Conservation (phyloP, 2,888 invertebrate species). For the Drosophila prostipennis region DNA sequence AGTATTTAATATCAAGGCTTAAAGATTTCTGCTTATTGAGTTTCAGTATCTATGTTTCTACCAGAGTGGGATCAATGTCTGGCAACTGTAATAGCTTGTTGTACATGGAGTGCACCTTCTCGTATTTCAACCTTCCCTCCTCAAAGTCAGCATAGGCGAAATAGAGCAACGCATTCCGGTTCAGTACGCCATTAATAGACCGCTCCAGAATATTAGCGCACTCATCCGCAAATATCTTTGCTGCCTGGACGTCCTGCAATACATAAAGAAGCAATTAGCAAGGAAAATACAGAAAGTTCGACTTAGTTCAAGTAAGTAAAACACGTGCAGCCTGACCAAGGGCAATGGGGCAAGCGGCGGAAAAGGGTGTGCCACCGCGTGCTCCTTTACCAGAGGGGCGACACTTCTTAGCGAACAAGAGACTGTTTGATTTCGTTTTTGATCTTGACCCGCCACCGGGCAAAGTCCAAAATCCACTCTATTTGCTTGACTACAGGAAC, state of each 20-base stretch:
- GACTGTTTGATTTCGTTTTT: conserved; percentile 48
- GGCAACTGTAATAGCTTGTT: conserved; percentile 94
- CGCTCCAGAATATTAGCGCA: conserved; percentile 97
- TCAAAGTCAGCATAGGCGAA: conserved; percentile 99
- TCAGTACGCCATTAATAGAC: conserved; percentile 94
- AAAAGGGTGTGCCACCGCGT: conserved; percentile 36
- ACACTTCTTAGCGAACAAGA: conserved; percentile 62
- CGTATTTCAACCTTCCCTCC: conserved; percentile 97
- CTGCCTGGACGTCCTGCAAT: conserved; percentile 94
- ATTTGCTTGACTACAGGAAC: conserved; percentile 52
- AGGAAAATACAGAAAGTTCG: neutral
- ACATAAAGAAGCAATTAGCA: neutral
- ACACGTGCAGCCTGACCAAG: conserved; percentile 68
- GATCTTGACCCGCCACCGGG: conserved; percentile 32
- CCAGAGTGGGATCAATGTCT: conserved; percentile 97
- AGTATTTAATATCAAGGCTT: neutral
- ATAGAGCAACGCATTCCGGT: conserved; percentile 96
- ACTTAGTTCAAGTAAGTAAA: conserved; percentile 71
- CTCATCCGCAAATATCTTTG: conserved; percentile 96
- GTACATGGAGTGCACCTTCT: conserved; percentile 98
- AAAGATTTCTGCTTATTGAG: neutral
- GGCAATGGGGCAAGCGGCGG: conserved; percentile 82
- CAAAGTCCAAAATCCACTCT: conserved; percentile 47
- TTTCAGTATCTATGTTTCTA: conserved; percentile 82
- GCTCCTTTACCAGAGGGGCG: conserved; percentile 68